Conservation (phyloP, 2,797 vertebrate genomes). For the Rhynchotus rufescens region DNA sequence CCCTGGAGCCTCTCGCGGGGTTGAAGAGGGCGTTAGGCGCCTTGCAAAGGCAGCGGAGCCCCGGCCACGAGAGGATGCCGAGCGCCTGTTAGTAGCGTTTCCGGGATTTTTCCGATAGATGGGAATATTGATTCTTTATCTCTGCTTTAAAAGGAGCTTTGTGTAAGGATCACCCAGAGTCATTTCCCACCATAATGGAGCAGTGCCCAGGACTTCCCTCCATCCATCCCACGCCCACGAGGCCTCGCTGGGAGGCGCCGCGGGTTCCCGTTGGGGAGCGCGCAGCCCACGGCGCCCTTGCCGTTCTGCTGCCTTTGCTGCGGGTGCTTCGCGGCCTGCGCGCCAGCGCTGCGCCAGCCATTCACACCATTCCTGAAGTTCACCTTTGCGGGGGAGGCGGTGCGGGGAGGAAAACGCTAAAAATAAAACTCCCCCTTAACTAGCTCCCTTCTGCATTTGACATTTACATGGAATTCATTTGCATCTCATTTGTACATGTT, state of each 20-base stretch:
- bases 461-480: conserved; percentile 87
- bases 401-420: conserved; percentile 72
- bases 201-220: conserved; percentile 26
- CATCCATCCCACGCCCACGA: neutral
- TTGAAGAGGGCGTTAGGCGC: neutral
- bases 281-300: neutral
- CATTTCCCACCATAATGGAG: neutral
- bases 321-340: neutral
- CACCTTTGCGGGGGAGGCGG: conserved; percentile 54
- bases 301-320: neutral
- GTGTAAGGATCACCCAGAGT: conserved; percentile 44
- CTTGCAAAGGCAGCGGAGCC: neutral
- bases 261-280: neutral
- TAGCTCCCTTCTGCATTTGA: conserved; percentile 80
- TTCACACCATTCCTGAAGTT: conserved; percentile 69
- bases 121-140: conserved; percentile 56
- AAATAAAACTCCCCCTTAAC: conserved; percentile 77
- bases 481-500: conserved; percentile 84
- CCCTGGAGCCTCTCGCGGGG: too few relatives aligned
- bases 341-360: conserved; percentile 27
- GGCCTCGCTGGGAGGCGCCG: neutral
- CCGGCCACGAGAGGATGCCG: conserved; percentile 43
- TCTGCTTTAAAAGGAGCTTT: conserved; percentile 52
- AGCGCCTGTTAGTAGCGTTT: conserved; percentile 19
- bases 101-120: conserved; percentile 26